Evolutionary conservation across 2,888 invertebrate genomes (phyloP), one percentile per base, ranked within the genome.

Genomic region (Acheta domesticus): DNA sequence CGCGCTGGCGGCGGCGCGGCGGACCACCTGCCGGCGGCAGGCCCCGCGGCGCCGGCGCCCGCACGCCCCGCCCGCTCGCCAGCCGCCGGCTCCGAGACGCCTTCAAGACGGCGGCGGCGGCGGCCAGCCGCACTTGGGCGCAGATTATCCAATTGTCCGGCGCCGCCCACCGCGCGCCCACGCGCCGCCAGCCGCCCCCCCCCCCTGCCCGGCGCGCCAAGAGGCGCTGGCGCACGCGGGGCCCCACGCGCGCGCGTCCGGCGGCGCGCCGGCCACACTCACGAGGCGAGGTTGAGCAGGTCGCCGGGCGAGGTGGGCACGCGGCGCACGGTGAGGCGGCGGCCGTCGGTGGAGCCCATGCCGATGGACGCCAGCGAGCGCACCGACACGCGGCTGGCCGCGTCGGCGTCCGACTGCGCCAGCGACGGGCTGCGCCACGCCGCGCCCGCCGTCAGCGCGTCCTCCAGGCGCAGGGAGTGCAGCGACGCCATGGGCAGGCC

Each of bases 331-430:
- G 94, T 94, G 90, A 96, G 91, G 88, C 93, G 94, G 84, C 93
- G 91, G 77, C 96, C 96, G 87, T 96, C 95, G 75, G 95, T 95
- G 82, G 95, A 95, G 50, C 96, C 96, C 91, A 96, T 93, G 78
- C 95, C 95, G 83, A 95, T 94, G 78, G 95, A 94, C 80, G 94
- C 94, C 84, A 94, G 90, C 77, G 94, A 94, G 82, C 93, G 89
- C 82, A 94, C 91, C 50, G 94, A 94, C 50, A 92, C 91, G 77
- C 92, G 92, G 88, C 94, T 94, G 79, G 79, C 62, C 23, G 62
- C 79, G 75, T 23, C 79, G n/a, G 77, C 79, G 36, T 79, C 74
- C 49, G 73, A 49, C 8, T 12, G 74, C 48, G 19, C n/a, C 49
- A n/a, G 50, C 19, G n/a, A n/a, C 75, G 48, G 21, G 49, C 48